Evolutionary conservation across 2,797 vertebrate species (phyloP).

Genomic region (Epinephelus coioides): DNA sequence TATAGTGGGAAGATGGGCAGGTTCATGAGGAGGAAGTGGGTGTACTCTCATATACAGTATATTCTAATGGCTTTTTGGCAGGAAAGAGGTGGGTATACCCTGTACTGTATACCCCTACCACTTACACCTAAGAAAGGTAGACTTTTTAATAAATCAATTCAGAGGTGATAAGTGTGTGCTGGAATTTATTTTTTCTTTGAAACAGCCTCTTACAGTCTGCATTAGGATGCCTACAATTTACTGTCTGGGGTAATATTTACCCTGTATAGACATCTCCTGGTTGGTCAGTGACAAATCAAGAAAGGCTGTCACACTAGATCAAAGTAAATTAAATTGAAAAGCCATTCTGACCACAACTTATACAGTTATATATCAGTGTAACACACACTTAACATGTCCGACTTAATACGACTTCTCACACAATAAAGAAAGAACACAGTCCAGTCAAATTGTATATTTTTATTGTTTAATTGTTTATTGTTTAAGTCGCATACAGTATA

Average conservation of each 20-base stretch:
- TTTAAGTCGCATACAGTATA: constrained; percentile 88
- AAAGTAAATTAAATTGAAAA: background rate
- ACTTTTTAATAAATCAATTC: too few species aligned
- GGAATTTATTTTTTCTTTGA: too few species aligned
- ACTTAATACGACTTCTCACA: constrained; percentile 17
- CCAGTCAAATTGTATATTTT: constrained; percentile 77
- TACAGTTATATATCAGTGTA: background rate
- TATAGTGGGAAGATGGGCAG: too few species aligned
- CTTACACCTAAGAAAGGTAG: fast-evolving
- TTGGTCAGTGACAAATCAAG: background rate
- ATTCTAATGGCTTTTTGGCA: too few species aligned
- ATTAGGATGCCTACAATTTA: background rate
- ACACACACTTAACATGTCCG: background rate
- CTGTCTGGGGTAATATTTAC: background rate
- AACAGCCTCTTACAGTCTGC: background rate
- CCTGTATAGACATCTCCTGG: background rate
- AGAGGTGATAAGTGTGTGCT: too few species aligned
- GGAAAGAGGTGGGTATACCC: too few species aligned
- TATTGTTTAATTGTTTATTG: constrained; percentile 84
- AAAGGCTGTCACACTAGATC: background rate
- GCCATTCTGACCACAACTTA: background rate
- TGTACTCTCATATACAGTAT: too few species aligned
- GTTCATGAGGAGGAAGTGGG: too few species aligned
- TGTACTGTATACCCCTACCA: too few species aligned
- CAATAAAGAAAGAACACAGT: constrained; percentile 43